Base-by-base conservation (phyloP, 2,113 vertebrate genomes). In the Brienomyrus longianalis region DNA sequence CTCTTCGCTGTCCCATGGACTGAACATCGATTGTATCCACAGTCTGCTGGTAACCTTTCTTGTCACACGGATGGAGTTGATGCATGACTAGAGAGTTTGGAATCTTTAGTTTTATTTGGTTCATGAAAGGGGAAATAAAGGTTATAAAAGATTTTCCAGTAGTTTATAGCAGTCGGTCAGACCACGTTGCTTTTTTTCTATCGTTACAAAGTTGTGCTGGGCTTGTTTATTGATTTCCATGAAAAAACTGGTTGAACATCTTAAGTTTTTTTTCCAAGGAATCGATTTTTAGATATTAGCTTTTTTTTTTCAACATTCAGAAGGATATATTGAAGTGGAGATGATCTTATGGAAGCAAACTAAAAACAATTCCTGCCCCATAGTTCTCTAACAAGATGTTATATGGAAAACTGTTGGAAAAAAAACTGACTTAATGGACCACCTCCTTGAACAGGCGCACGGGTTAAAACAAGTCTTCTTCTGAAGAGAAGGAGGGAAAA, bases 371-470 rank as follows among this genome's bases (percentile, higher is more conserved):
- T 86, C n/a, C 84, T 52, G 48, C n/a, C 50, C 10, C 23, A 31
- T 4, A 17, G 27, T 7, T 47, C 47, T 51, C 21, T 85, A 47
- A 85, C 83, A 85, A 85, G 43, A 27, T 85, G 43, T 85, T 85
- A 23, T 85, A 4, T 85, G 47, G 83, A 50, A 85, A 85, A 13
- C 52, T 21, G 8, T 62, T 35, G 54, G 54, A 15, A 88, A 43
- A 56, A 74, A 47, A 21, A 47, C 88, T 15, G 59, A 51, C 88
- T 74, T 56, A 74, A 77, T 88, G 88, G 66, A 77, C 21, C 87
- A 88, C 62, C 88, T 88, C 70, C 23, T 74, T 8, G 27, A 74
- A 88, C 47, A 88, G 50, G 11, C 13, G 19, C 39, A 88, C 45
- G 39, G 62, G 88, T 77, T 74, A 74, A 62, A 88, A 66, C 43